These are phyloP conservation scores for Pangasius krempfi DNA, from an alignment of 2,797 vertebrate species.

Conservation along the genomic window DNA sequence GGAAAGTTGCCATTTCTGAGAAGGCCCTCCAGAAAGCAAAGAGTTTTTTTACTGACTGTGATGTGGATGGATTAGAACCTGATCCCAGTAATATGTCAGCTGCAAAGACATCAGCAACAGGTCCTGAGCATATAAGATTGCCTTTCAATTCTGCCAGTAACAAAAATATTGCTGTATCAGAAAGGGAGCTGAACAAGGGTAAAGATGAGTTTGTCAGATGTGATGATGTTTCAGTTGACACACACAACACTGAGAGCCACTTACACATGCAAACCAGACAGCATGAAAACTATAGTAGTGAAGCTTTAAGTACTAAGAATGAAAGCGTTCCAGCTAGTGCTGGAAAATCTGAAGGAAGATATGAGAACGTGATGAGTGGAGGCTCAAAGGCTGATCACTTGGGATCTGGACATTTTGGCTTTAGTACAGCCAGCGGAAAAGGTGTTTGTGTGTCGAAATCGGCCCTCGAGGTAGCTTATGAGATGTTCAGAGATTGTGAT, in stretches of 20 bases:
- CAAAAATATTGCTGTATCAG: constrained; percentile 75
- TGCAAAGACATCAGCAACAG: background rate
- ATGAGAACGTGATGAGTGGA: background rate
- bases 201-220: constrained; percentile 74
- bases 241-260: background rate
- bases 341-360: background rate
- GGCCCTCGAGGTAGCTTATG: constrained; percentile 69
- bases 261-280: background rate
- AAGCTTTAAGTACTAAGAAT: background rate
- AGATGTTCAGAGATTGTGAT: constrained; percentile 72
- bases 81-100: background rate
- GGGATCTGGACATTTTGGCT: constrained; percentile 5
- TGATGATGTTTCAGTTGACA: constrained; percentile 46
- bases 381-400: constrained; percentile 5
- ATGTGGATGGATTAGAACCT: constrained; percentile 29
- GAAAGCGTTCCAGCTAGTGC: background rate
- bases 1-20: constrained; percentile 75
- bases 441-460: constrained; percentile 63
- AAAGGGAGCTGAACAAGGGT: constrained; percentile 75
- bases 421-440: constrained; percentile 60
- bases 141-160: constrained; percentile 77
- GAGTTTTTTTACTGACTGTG: constrained; percentile 63
- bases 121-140: constrained; percentile 29
- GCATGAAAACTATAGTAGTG: background rate
- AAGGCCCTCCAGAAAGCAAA: constrained; percentile 79